phyloP scores from a whole-genome alignment of 2,797 vertebrate genomes.

The Arrhamphus sclerolepis region DNA sequence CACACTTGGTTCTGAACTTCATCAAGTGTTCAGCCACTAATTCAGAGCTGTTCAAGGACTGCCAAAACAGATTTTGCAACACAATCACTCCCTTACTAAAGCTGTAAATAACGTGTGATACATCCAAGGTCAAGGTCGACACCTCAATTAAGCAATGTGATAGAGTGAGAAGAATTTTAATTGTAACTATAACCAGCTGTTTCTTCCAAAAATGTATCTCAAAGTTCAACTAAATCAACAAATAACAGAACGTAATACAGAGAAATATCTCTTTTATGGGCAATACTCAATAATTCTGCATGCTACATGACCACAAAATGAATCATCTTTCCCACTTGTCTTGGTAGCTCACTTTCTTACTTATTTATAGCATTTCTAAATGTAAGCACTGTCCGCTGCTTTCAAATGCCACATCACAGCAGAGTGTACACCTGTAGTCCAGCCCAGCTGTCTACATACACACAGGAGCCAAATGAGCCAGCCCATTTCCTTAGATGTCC shows the following conservation, averaged over 20 bases:
- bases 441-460: constrained; percentile 78
- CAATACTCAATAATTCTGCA: constrained; percentile 2
- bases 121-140: constrained; percentile 69
- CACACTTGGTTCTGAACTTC: constrained; percentile 70
- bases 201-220: constrained; percentile 25
- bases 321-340: constrained; percentile 51
- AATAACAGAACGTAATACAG: constrained; percentile 14
- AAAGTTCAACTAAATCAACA: constrained; percentile 12
- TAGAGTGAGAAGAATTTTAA: constrained; percentile 50
- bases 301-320: constrained; percentile 19
- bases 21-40: constrained; percentile 67
- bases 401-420: constrained; percentile 70
- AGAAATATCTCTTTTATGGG: background rate
- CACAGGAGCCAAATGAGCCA: constrained; percentile 62
- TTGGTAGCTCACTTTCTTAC: constrained; percentile 52
- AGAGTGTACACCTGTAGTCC: constrained; percentile 72
- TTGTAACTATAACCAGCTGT: constrained; percentile 51
- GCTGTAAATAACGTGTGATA: constrained; percentile 70
- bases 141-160: constrained; percentile 56
- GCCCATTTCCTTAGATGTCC: constrained; percentile 68
- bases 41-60: constrained; percentile 71
- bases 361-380: constrained; percentile 61
- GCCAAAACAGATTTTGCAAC: constrained; percentile 64
- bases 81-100: constrained; percentile 65
- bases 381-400: constrained; percentile 45